phyloP scores from a whole-genome alignment of 1,140 invertebrate genomes.

The Drosophila repleta region DNA sequence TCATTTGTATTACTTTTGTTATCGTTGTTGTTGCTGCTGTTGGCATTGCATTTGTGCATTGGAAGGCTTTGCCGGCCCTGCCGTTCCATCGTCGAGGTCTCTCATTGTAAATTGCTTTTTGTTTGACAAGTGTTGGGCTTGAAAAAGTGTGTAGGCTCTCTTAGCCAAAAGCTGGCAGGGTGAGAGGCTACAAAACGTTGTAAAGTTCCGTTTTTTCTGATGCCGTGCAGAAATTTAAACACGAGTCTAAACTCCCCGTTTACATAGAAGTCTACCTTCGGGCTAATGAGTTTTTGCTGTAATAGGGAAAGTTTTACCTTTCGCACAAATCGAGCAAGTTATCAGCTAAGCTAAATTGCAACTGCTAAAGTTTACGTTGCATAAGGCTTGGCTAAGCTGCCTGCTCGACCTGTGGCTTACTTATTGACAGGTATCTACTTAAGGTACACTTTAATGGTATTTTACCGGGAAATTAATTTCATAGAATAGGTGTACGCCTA shows the following conservation, averaged over 20 bases:
- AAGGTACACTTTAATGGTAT: not conserved
- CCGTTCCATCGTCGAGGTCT: conserved; percentile 20
- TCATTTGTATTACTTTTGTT: conserved; percentile 51
- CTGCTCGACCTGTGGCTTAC: not conserved
- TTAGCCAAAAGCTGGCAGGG: conserved; percentile 3
- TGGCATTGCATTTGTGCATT: conserved; percentile 40
- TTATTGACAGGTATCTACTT: not conserved
- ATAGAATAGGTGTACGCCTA: too few species aligned
- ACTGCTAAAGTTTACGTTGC: not conserved
- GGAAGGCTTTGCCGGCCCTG: conserved; percentile 3
- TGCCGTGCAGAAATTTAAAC: not conserved
- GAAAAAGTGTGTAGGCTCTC: conserved; percentile 16
- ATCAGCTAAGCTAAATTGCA: not conserved
- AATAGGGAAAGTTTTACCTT: not conserved
- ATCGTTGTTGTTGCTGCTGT: conserved; percentile 9
- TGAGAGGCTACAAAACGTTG: not conserved
- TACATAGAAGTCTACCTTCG: not conserved
- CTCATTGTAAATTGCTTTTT: conserved; percentile 48
- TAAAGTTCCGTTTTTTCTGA: not conserved
- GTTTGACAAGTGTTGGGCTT: conserved; percentile 35
- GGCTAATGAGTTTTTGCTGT: conserved; percentile 11
- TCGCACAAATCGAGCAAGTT: not conserved
- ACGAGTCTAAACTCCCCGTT: not conserved
- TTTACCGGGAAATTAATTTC: too few species aligned
- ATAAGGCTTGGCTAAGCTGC: too few species aligned